Percentiles rank a stretch among this genome's conserved stretches.
phyloP scores from a whole-genome alignment of 2,113 vertebrate genomes.

The Cyphomyrus discorhynchus region DNA sequence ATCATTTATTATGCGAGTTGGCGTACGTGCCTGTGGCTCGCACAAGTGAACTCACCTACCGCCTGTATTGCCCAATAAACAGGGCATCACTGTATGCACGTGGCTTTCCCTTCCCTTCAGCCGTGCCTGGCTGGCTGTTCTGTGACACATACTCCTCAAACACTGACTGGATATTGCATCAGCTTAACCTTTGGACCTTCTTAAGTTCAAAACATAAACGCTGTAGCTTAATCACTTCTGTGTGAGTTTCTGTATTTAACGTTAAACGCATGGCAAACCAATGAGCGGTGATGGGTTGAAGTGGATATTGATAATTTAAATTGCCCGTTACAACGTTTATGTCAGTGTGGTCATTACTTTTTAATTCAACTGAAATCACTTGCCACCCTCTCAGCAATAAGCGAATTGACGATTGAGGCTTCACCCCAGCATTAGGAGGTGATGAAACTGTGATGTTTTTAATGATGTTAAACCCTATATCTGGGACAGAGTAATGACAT shows the following conservation, averaged over 20 bases:
- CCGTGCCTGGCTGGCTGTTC: background rate
- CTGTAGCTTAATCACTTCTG: background rate
- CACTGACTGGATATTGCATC: background rate
- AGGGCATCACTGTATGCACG: background rate
- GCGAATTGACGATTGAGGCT: constrained; percentile 10
- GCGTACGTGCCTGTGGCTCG: too few species aligned
- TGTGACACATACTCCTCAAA: background rate
- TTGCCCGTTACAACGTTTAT: background rate
- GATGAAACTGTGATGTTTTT: constrained; percentile 5
- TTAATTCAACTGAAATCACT: constrained; percentile 17
- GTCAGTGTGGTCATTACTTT: constrained; percentile 12
- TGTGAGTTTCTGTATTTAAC: background rate
- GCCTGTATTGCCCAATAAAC: background rate
- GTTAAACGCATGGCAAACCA: background rate
- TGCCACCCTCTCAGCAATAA: constrained; percentile 5
- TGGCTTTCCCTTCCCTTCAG: background rate
- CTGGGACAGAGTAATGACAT: background rate
- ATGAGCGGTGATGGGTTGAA: background rate
- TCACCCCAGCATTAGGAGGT: background rate
- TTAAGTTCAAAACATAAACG: background rate
- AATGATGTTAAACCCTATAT: constrained; percentile 11
- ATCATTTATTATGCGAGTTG: background rate
- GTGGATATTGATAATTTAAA: constrained; percentile 8
- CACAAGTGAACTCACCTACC: background rate
- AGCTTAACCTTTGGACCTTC: background rate